Base-by-base conservation (phyloP, 1,140 invertebrate species). In the Orius insidiosus region DNA sequence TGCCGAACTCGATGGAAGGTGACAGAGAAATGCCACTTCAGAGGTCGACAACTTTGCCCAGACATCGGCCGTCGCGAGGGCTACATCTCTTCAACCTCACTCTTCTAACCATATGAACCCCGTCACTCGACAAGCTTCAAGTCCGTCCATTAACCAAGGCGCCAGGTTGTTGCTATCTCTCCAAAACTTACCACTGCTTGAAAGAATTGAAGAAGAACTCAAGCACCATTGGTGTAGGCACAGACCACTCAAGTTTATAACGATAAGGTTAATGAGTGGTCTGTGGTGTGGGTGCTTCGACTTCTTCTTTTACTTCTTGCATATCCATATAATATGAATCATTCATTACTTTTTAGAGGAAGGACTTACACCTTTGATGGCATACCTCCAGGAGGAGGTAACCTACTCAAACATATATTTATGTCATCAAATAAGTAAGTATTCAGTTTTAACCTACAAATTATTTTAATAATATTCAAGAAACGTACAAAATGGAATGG, bases 1-100 rank as follows among this genome's bases (percentile, higher is more conserved):
- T 76, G 10, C 69, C 73, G 2, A 69, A 66, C 6, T 31, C 41
- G 24, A 74, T 76, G 46, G 73, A 76, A 52, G 75, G 70, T 51
- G 65, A 65, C 32, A 58, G 53, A 7, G 56, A 54, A 5, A 13
- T 45, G 5, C 47, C 42, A 0, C 34, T 48, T 1, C 10, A 18
- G n/a, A 52, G 24, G 19, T 47, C 38, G 40, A 49, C 37, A 15
- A 51, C 42, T 19, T 45, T 63, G 52, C 59, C 52, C 56, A 60
- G 54, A 59, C 60, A 5, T 61, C 58, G 4, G 54, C 62, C 30
- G 34, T 60, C 16, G 48, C 54, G 13, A 45, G 58, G 39, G 56
- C 59, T 13, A 54, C 52, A 2, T 60, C 60, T 8, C 47, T 61
- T 8, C 60, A 62, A 43, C 53, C 56, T 0, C 40, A 48, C 2